phyloP scores from a whole-genome alignment of 1,140 invertebrate species.

The Danaus melanippus region DNA sequence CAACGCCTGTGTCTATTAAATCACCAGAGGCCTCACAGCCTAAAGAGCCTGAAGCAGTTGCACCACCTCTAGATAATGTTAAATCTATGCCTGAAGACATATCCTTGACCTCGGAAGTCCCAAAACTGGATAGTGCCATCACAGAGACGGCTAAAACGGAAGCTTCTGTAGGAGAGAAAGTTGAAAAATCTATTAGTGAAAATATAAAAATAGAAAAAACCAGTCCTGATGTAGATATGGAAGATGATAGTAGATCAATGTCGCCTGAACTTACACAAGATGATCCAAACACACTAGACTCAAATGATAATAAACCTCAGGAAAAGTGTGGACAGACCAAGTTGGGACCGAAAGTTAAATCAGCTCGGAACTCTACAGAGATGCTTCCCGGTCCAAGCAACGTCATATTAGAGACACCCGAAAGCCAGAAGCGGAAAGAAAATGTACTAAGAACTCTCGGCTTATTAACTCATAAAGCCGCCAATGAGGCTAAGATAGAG shows the following conservation, averaged over 20 bases:
- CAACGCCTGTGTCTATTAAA: conserved; percentile 47
- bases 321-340: conserved; percentile 7
- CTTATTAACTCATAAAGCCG: conserved; percentile 75
- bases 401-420: conserved; percentile 66
- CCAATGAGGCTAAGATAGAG: conserved; percentile 72
- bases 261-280: background rate
- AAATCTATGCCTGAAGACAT: conserved; percentile 43
- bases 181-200: background rate
- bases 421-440: conserved; percentile 75
- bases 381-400: conserved; percentile 49
- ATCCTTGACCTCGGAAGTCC: conserved; percentile 35
- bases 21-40: conserved; percentile 42
- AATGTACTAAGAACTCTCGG: conserved; percentile 77
- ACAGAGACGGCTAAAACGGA: conserved; percentile 13
- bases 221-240: background rate
- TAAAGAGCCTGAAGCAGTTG: conserved; percentile 44
- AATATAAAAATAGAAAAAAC: conserved; percentile 1
- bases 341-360: conserved; percentile 31
- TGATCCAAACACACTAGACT: conserved; percentile 10
- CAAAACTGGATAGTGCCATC: conserved; percentile 29
- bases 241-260: conserved; percentile 2
- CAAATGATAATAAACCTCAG: conserved; percentile 8
- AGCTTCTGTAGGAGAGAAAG: background rate
- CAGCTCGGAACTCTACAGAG: conserved; percentile 45
- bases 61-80: conserved; percentile 43